Evolutionary conservation across 64 coral and sea anemone genomes (phyloP), one percentile per base, ranked within the genome.

Genomic region (Montipora capricornis): DNA sequence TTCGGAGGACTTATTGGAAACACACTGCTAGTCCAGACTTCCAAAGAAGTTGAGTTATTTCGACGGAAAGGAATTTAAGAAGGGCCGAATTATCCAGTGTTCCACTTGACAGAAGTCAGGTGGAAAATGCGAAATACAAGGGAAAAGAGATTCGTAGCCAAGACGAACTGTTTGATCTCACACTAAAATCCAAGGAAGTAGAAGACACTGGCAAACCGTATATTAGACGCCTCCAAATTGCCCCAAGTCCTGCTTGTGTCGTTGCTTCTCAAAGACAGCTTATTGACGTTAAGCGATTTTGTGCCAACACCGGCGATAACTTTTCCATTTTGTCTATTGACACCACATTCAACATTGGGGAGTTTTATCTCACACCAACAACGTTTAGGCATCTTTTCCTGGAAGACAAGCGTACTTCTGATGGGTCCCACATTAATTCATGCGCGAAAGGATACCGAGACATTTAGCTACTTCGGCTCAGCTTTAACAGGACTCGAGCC

Each of bases 41-140:
- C 66, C 7, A 15, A 8, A 17, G 66, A 68, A 68, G 66, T 8
- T 68, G 66, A 8, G 14, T 15, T 13, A 15, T 13, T 68, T 13
- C 14, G 66, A 68, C 14, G 16, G 66, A 15, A 8, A 68, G 4
- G 66, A 15, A 13, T 68, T 5, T 15, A 68, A 8, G 66, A 13
- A 8, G 4, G 66, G 14, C 7, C 66, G 66, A 68, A 13, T 47
- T 69, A 45, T 78, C 88, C 47, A 61, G 68, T 74, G 59, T 90
- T 75, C 75, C 88, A 47, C 46, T 75, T 48, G 46, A 90, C 58
- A 61, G 88, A 2, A 90, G 68, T 17, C 88, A 80, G 62, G 89
- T 80, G 52, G 48, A 45, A 6, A 80, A 90, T 66, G 89, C 89
- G 5, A 78, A 49, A 78, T 78, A 29, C 15, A 46, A 2, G 20